Evolutionary conservation across 2,113 vertebrate species (phyloP), one percentile per base, ranked within the genome.

Genomic region (Aythya baeri): DNA sequence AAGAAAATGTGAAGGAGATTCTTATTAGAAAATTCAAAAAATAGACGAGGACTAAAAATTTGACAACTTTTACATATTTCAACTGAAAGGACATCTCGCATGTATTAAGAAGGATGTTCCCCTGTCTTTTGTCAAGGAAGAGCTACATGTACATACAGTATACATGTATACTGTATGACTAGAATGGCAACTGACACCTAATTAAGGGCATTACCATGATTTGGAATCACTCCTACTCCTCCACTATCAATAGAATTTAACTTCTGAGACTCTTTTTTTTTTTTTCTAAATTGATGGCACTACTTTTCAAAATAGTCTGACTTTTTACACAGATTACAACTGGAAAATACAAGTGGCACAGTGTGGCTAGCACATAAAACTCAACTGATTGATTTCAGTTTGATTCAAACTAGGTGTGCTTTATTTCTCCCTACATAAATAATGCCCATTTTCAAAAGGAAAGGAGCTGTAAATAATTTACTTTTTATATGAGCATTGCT

Each of bases 401-500:
- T 84, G 61, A 82, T 81, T 92, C 86, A 75, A 46, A 36, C 29
- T 65, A 61, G 4, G 14, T 34, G 9, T 46, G 34, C 23, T 89
- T 89, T 95, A 68, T 72, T 92, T 82, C 49, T 91, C 61, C 34
- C 52, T 82, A 36, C 83, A 34, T 85, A 26, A 84, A 72, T 72
- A 77, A 76, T 49, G 21, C 15, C 36, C 11, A 16, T 79, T 96
- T 95, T 94, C 31, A 70, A 79, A 91, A 91, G 71, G 71, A 95
- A 95, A 79, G 81, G 62, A 96, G 32, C 80, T 95, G 54, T 86
- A 77, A 93, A 94, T 95, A 94, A 88, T 93, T 66, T 67, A 55
- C 6, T 3, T 94, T 92, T 95, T 84, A 86, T 70, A 73, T 86
- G 86, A 83, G 58, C 83, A 88, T 41, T 91, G 80, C 66, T 61